These are phyloP conservation scores for Lateolabrax maculatus DNA, from an alignment of 2,797 vertebrate genomes.

Conservation along the genomic window DNA sequence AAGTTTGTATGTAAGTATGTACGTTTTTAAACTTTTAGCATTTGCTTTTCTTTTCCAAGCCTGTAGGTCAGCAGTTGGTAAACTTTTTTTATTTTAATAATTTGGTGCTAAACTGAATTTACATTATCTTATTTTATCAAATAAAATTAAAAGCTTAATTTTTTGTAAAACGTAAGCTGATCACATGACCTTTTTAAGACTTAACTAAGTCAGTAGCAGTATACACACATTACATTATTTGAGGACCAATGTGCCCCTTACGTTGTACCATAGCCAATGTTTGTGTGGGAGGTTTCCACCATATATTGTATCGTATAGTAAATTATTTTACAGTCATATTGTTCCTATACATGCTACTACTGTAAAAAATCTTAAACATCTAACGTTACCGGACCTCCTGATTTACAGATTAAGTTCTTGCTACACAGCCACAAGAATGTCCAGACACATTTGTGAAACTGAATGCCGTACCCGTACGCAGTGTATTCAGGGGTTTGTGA, in stretches of 20 bases:
- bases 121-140: background rate
- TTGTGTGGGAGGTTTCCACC: constrained; percentile 6
- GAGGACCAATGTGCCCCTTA: background rate
- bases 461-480: background rate
- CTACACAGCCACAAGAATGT: background rate
- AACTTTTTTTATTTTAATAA: background rate
- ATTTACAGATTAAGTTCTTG: background rate
- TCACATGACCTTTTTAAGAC: background rate
- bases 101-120: background rate
- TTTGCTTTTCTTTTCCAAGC: background rate
- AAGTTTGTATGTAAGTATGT: background rate
- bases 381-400: background rate
- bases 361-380: constrained; percentile 15
- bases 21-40: background rate
- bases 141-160: background rate
- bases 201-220: background rate
- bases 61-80: background rate
- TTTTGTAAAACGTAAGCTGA: background rate
- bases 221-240: background rate
- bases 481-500: background rate
- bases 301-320: background rate
- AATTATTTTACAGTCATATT: constrained; percentile 12
- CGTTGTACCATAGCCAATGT: constrained; percentile 2
- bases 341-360: background rate
- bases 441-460: constrained; percentile 4